phyloP scores from a whole-genome alignment of 2,888 invertebrate genomes.

The Coelinius sp. region DNA sequence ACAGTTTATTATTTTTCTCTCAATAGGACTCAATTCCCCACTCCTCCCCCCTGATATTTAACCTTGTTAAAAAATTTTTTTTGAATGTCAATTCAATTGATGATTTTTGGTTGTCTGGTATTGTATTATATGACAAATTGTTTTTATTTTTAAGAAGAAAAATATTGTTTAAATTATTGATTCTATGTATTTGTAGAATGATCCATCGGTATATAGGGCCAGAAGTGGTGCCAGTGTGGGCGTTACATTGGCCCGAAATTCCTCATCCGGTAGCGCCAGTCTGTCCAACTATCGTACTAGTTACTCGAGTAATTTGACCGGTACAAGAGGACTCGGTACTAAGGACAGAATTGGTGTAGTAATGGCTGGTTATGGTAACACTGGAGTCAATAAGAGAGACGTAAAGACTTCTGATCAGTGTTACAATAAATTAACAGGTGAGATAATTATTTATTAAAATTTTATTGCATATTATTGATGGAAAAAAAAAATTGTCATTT shows the following conservation, averaged over 20 bases:
- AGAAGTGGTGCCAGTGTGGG: constrained; percentile 51
- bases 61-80: background rate
- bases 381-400: constrained; percentile 59
- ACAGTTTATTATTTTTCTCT: constrained; percentile 50
- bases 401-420: constrained; percentile 61
- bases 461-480: no score
- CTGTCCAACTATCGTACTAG: constrained; percentile 61
- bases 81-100: background rate
- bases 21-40: background rate
- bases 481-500: constrained; percentile 20
- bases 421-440: constrained; percentile 62
- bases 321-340: constrained; percentile 47
- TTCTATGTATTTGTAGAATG: constrained; percentile 58
- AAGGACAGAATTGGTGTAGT: constrained; percentile 55
- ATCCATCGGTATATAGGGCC: constrained; percentile 59
- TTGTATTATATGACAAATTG: no score
- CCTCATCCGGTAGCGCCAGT: constrained; percentile 54
- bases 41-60: background rate
- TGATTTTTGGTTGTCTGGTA: no score
- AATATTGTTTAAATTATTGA: constrained; percentile 11
- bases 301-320: constrained; percentile 55
- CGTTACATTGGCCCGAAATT: constrained; percentile 56
- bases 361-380: constrained; percentile 53
- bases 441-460: no score
- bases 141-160: no score